Base-by-base conservation (phyloP, 2,113 vertebrate genomes). In the Cheilinus undulatus region DNA sequence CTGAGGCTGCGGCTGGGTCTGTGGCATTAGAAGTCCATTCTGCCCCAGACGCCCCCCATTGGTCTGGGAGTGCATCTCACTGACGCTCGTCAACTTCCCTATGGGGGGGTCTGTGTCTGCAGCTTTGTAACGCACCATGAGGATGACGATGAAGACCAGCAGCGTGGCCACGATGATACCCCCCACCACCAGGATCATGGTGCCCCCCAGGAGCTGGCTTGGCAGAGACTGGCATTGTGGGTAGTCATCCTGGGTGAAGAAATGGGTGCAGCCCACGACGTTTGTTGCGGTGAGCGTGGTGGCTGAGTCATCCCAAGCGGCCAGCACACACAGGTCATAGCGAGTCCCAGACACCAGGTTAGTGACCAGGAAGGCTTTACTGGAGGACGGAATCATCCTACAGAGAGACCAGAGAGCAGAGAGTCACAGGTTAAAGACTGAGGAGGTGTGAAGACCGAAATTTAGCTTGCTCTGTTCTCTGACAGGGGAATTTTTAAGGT, bases 341-440 rank as follows among this genome's bases (percentile, higher is more conserved):
- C 94, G 94, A 0, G 94, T 95, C 66, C 96, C 96, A 0, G 97
- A 95, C 63, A 98, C 96, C 83, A 98, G 92, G 83, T 97, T 97
- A 66, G 95, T 97, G 86, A 98, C 93, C 72, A 96, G 87, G 88
- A 98, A 98, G 48, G 95, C 94, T 86, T 96, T 96, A 91, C 95
- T 97, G 78, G 96, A 94, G 60, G 97, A 93, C 11, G 97, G 96
- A 80, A 98, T 97, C 96, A 98, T 98, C 95, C 97, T 98, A 85
- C 59, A 71, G 32, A 75, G 74, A 69, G 57, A 9, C 30, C 14
- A 78, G 32, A 77, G n/a, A 4, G 26, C 5, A 48, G 53, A 58
- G 1, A 67, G 12, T 17, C 28, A 15, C 49, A 52, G 32, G 38
- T 70, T 69, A 70, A 3, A 3, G 38, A 40, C n/a, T n/a, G n/a